Evolutionary conservation across 2,888 invertebrate species (phyloP), one percentile per base, ranked within the genome.

Genomic region (Linnaemya tessellans): DNA sequence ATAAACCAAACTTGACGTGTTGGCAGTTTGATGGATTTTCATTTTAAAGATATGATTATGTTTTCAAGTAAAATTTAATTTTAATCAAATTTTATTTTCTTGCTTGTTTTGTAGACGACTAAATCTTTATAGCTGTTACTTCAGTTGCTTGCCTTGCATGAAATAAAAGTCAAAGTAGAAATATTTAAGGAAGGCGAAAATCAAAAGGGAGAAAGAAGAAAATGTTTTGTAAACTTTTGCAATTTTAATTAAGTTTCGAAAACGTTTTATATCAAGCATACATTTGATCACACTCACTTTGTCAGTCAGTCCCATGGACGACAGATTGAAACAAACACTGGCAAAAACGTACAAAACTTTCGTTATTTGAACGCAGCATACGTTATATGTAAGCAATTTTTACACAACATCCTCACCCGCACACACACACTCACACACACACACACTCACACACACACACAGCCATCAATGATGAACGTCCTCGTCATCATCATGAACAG

Each of bases 161-260:
- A 58, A 38, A 49, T 15, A 30, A 62, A 22, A 43, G 8, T 35
- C 30, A 64, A 43, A 64, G 54, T 49, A 20, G 11, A 11, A 79
- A 25, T 25, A 41, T 35, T 46, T n/a, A 4, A 62, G 51, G 43
- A 54, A 43, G 41, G 22, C n/a, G 46, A 38, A 22, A 35, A 25
- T 49, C 8, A 58, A 60, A 41, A 43, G 20, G 20, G n/a, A 49
- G 22, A 22, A 30, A 70, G 49, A 7, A 62, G 74, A 74, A 80
- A 74, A 70, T 75, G 78, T 85, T 82, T 90, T 90, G 89, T 90
- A 89, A 90, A 90, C 89, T 90, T 91, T 91, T 91, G 90, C 90
- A 90, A 90, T 90, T 90, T 91, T 90, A 91, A 90, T 90, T 90
- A 90, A 90, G 91, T 90, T 90, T 91, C 89, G 90, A 90, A 90